phyloP scores from a whole-genome alignment of 2,888 invertebrate species.

The Cryptosula pallasiana region DNA sequence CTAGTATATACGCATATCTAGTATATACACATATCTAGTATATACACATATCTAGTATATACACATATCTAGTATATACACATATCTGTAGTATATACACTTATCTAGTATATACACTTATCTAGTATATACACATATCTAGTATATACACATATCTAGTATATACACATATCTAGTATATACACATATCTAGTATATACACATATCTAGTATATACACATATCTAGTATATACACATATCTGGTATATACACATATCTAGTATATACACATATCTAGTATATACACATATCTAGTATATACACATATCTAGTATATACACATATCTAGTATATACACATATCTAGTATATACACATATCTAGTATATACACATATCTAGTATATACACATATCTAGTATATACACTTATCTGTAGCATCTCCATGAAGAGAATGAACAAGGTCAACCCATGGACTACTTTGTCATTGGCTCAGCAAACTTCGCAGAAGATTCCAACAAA shows the following conservation, averaged over 20 bases:
- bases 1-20: not conserved
- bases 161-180: too few species aligned
- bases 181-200: too few species aligned
- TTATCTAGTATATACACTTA: too few species aligned
- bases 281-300: not conserved
- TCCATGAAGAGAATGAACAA: not conserved
- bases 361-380: not conserved
- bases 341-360: not conserved
- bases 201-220: too few species aligned
- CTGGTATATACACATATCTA: not conserved
- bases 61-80: too few species aligned
- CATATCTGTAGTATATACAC: too few species aligned
- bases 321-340: not conserved
- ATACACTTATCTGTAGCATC: not conserved
- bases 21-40: not conserved
- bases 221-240: not conserved
- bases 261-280: not conserved
- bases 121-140: too few species aligned
- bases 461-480: constrained; percentile 54
- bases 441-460: constrained; percentile 45
- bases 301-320: not conserved
- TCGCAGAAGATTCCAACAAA: constrained; percentile 44
- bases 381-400: not conserved
- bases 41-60: not conserved
- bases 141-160: too few species aligned